Conservation (phyloP, 1,140 invertebrate genomes). For the Berghia stephanieae region DNA sequence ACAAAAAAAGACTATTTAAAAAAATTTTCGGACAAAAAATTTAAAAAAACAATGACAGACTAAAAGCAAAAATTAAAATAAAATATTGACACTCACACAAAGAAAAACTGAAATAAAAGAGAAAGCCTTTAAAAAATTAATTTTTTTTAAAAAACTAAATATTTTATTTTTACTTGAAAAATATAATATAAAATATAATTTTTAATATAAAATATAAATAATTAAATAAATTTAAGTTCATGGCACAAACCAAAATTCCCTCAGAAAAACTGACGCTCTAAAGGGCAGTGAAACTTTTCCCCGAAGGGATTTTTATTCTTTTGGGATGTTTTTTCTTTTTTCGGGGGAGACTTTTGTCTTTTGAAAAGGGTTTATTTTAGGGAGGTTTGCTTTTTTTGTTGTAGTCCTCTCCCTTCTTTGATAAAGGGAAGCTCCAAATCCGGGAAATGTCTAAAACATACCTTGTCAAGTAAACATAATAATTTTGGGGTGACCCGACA, state of each 20-base stretch:
- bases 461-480: too few species aligned
- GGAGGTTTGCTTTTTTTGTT: slow-evolving; percentile 49
- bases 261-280: slow-evolving; percentile 40
- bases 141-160: not conserved
- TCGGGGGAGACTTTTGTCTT: slow-evolving; percentile 57
- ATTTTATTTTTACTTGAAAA: not conserved
- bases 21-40: not conserved
- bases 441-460: too few species aligned
- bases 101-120: not conserved
- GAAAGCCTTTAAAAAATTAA: not conserved
- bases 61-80: not conserved
- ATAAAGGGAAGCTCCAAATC: slow-evolving; percentile 5
- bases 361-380: slow-evolving; percentile 54
- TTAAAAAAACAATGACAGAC: not conserved
- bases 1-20: not conserved
- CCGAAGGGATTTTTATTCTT: slow-evolving; percentile 44
- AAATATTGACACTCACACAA: not conserved
- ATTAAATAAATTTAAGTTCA: not conserved
- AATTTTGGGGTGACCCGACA: too few species aligned
- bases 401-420: slow-evolving; percentile 43
- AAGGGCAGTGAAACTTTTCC: slow-evolving; percentile 39
- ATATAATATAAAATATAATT: not conserved
- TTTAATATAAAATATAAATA: not conserved
- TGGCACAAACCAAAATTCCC: slow-evolving; percentile 15
- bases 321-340: slow-evolving; percentile 60